Evolutionary conservation across 2,888 invertebrate species (phyloP).

Genomic region (Cephus sareptanus): DNA sequence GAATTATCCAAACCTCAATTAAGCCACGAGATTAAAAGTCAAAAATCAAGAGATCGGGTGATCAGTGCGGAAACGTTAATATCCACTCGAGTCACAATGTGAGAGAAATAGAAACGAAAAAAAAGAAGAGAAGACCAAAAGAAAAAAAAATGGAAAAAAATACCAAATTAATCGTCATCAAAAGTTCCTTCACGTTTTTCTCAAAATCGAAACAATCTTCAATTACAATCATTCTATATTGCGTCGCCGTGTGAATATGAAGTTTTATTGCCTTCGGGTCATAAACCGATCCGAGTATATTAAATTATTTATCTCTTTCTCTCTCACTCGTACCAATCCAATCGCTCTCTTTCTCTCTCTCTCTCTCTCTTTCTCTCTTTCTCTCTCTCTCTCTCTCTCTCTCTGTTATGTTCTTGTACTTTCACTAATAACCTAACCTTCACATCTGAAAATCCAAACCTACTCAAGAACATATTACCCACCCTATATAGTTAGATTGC

Average conservation of each 20-base stretch:
- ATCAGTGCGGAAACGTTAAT: background rate
- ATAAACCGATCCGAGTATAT: background rate
- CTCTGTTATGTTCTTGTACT: background rate
- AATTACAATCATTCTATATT: conserved; percentile 3
- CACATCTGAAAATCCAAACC: conserved; percentile 1
- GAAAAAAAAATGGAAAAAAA: background rate
- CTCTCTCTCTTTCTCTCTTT: background rate
- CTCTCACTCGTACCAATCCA: background rate
- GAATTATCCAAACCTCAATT: background rate
- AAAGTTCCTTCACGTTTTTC: background rate
- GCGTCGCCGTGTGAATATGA: background rate
- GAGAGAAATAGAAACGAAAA: background rate
- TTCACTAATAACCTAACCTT: background rate
- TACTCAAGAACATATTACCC: conserved; percentile 20
- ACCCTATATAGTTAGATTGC: conserved; percentile 27
- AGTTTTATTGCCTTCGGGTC: background rate
- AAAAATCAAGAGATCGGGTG: background rate
- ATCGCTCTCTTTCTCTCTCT: conserved; percentile 1
- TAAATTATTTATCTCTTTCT: background rate
- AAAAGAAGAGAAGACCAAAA: background rate
- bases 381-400: background rate
- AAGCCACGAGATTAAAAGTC: background rate
- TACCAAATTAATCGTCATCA: background rate
- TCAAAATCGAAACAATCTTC: background rate
- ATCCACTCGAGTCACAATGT: background rate